Evolutionary conservation across 2,888 invertebrate species (phyloP), one percentile per base, ranked within the genome.

Genomic region (Agrotis segetum): DNA sequence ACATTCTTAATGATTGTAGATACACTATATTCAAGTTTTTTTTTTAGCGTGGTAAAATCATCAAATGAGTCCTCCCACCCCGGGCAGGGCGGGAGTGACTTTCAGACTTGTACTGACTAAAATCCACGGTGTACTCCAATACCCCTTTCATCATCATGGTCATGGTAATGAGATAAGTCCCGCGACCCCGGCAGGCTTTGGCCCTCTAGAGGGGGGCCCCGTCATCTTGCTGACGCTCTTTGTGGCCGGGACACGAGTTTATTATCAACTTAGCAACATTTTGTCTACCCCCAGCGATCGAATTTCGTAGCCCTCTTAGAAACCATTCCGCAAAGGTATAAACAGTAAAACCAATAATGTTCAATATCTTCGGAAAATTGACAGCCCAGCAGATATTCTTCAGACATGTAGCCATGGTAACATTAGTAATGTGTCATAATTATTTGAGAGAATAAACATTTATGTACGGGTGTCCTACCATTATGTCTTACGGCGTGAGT

Each of bases 261-360:
- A 64, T 49, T 64, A 21, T 13, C 3, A 17, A 29, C 9, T 13
- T 55, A 17, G 3, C 14, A 13, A 55, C 13, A n/a, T 14, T 29
- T 49, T 21, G 7, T 19, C 50, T 17, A 7, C n/a, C 16, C 52
- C 34, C 46, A 52, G 46, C 14, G 53, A 52, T 21, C 16, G 2
- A 50, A 50, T 49, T 47, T 14, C 19, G 5, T 21, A 47, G 49
- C n/a, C 19, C n/a, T 13, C 56, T 21, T 34, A 50, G 17, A 46
- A 44, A 70, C 56, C n/a, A 34, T 63, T 21, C n/a, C 24, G 3
- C 29, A 29, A 61, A 71, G 16, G 17, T 62, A 7, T 50, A 59
- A 19, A 40, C 17, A 19, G 13, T 34, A 24, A 65, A 61, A 58
- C 61, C 34, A 76, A 76, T 78, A 72, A 78, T 24, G 17, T 49